Conservation (phyloP, 2,888 invertebrate genomes). For the Fragum whitleyi region DNA sequence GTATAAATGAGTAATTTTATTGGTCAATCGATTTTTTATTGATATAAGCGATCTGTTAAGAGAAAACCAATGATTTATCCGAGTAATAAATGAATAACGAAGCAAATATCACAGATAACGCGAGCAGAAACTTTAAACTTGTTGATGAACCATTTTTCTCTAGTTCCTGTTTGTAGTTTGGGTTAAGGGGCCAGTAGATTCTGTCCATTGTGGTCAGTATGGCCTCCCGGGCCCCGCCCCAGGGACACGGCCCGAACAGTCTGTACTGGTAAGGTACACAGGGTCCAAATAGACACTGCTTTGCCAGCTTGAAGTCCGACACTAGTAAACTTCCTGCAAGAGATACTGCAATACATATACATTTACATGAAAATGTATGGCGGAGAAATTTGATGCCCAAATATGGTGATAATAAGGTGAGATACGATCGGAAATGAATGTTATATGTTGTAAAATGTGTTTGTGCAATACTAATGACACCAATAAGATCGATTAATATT, state of each 20-base stretch:
- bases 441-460: too few relatives aligned
- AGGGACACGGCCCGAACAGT: conserved; percentile 5
- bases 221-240: conserved; percentile 21
- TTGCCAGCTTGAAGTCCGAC: conserved; percentile 5
- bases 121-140: background rate
- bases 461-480: too few relatives aligned
- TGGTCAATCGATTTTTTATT: too few relatives aligned
- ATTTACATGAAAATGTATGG: background rate
- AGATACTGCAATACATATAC: background rate
- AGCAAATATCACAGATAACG: background rate
- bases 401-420: background rate
- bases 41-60: too few relatives aligned
- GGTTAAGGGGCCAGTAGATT: conserved; percentile 10
- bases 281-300: conserved; percentile 24
- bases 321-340: background rate
- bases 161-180: background rate
- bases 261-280: conserved; percentile 19
- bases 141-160: background rate
- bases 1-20: too few relatives aligned
- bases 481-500: too few relatives aligned
- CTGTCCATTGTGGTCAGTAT: conserved; percentile 8
- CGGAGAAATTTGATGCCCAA: background rate
- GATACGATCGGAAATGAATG: background rate
- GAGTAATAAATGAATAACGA: too few relatives aligned
- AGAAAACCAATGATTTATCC: too few relatives aligned